Evolutionary conservation across 2,113 vertebrate genomes (phyloP).

Genomic region (Prunella himalayana): DNA sequence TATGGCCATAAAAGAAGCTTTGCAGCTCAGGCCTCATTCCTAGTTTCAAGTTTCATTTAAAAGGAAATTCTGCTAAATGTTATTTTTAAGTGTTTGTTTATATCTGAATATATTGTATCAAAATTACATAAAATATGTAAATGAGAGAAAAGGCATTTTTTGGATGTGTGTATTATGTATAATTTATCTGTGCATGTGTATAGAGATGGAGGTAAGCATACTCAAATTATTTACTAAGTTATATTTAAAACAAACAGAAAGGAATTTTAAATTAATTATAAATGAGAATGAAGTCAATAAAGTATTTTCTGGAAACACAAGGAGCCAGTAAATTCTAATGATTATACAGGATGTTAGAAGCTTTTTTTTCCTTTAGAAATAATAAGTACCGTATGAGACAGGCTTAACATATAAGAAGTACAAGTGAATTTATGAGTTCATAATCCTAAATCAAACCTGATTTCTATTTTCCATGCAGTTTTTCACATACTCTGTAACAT

Average conservation of each 20-base stretch:
- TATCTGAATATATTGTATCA: background rate
- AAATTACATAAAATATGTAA: background rate
- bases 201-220: background rate
- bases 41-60: background rate
- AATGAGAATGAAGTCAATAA: background rate
- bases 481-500: constrained; percentile 36
- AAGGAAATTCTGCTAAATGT: background rate
- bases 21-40: background rate
- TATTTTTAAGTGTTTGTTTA: background rate
- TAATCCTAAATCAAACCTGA: constrained; percentile 57
- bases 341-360: background rate
- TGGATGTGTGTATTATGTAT: background rate
- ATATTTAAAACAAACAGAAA: constrained; percentile 20
- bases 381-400: constrained; percentile 8
- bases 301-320: constrained; percentile 25
- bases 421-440: constrained; percentile 54
- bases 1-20: background rate
- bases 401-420: constrained; percentile 6
- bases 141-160: background rate
- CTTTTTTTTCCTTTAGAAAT: constrained; percentile 10
- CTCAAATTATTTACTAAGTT: background rate
- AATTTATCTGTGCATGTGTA: background rate
- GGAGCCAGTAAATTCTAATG: constrained; percentile 41
- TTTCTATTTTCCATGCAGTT: constrained; percentile 61
- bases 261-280: constrained; percentile 32